phyloP scores from a whole-genome alignment of 1,140 invertebrate genomes.

The Tetraneura akinire region DNA sequence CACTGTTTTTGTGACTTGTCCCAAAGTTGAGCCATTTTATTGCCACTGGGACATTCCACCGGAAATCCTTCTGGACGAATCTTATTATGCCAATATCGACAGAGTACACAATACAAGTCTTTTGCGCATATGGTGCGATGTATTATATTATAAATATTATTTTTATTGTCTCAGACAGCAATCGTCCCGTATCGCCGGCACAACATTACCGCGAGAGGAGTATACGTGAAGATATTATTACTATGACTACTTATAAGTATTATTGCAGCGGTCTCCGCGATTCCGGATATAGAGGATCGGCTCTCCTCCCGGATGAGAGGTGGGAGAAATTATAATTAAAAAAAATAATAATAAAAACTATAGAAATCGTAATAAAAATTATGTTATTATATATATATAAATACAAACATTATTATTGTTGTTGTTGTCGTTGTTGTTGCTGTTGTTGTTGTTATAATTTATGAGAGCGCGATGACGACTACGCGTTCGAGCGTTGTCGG shows the following conservation, averaged over 20 bases:
- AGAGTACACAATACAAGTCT: neutral
- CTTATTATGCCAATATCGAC: neutral
- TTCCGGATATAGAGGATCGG: too few relatives aligned
- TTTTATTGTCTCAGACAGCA: too few relatives aligned
- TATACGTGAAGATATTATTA: too few relatives aligned
- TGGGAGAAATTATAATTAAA: too few relatives aligned
- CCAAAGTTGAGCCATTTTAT: conserved; percentile 55
- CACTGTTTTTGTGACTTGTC: conserved; percentile 57
- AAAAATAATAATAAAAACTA: neutral
- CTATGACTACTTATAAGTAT: neutral
- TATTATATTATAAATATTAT: too few relatives aligned
- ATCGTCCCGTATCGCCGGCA: too few relatives aligned
- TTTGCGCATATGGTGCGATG: too few relatives aligned
- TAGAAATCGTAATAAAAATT: neutral
- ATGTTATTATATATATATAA: too few relatives aligned
- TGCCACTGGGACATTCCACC: conserved; percentile 12
- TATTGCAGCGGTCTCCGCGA: neutral
- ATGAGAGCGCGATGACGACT: neutral
- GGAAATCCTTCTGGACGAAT: neutral
- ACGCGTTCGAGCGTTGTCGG: neutral
- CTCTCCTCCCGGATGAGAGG: too few relatives aligned
- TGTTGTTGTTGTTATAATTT: too few relatives aligned
- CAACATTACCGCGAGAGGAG: too few relatives aligned
- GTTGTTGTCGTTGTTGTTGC: neutral
- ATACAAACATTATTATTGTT: too few relatives aligned